phyloP scores from a whole-genome alignment of 1,140 invertebrate species.

The Euborellia annulipes region DNA sequence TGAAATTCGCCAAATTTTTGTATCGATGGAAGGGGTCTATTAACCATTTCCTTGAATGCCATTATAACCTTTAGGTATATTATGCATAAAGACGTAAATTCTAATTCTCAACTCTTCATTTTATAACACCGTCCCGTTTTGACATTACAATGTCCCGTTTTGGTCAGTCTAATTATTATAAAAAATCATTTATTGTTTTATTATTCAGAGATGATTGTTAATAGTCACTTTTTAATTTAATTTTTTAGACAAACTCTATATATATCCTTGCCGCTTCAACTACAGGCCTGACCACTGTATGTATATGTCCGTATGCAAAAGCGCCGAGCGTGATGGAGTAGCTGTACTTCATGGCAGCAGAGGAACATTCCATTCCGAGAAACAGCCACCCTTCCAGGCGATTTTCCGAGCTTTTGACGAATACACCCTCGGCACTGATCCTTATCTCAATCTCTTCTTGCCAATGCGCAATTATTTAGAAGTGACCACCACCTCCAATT shows the following conservation, averaged over 20 bases:
- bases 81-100: too few species aligned
- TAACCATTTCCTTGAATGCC: too few species aligned
- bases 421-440: constrained; percentile 31
- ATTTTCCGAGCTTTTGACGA: constrained; percentile 55
- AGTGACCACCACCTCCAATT: constrained; percentile 26
- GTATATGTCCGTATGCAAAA: constrained; percentile 72
- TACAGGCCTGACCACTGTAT: constrained; percentile 90
- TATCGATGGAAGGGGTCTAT: too few species aligned
- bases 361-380: constrained; percentile 66
- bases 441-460: constrained; percentile 28
- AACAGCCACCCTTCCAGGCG: constrained; percentile 72
- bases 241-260: constrained; percentile 52
- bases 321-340: constrained; percentile 59
- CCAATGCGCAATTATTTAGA: constrained; percentile 29
- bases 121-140: too few species aligned
- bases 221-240: constrained; percentile 9
- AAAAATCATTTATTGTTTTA: too few species aligned
- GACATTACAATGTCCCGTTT: too few species aligned
- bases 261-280: constrained; percentile 78
- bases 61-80: too few species aligned
- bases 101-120: too few species aligned
- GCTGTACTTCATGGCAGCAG: constrained; percentile 78
- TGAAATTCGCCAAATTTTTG: too few species aligned
- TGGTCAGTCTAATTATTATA: too few species aligned
- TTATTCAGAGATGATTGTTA: too few species aligned